A percentile compares a stretch with the other conserved stretches of the same genome.
Evolutionary conservation across 2,113 vertebrate species (phyloP).

Genomic region (Phylloscopus whistleri): DNA sequence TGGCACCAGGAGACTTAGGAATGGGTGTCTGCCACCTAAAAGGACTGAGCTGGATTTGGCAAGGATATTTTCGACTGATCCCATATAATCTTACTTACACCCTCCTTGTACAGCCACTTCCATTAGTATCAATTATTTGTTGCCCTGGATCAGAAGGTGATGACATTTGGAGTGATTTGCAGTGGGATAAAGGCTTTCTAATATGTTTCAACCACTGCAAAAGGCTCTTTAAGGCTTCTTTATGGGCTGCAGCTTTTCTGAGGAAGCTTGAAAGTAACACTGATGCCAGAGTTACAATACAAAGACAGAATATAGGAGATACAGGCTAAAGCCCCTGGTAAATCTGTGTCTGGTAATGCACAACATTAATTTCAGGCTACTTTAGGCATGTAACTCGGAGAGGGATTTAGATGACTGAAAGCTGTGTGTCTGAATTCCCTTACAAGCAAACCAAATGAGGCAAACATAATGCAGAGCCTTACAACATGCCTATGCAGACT

Average conservation of each 20-base stretch:
- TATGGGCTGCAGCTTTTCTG: background rate
- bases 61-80: background rate
- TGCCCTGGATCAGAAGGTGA: constrained; percentile 12
- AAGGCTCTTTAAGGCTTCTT: background rate
- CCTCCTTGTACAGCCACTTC: background rate
- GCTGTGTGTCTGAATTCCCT: background rate
- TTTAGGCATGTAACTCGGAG: background rate
- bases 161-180: constrained; percentile 1
- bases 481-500: background rate
- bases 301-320: background rate
- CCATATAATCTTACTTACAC: constrained; percentile 5
- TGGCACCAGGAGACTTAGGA: background rate
- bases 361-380: background rate
- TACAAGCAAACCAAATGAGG: background rate
- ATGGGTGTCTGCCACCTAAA: background rate
- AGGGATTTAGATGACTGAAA: background rate
- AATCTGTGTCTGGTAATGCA: background rate
- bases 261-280: background rate
- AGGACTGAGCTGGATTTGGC: background rate
- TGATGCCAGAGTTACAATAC: background rate
- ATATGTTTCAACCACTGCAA: background rate
- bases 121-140: constrained; percentile 27
- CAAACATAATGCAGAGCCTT: background rate
- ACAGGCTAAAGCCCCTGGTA: background rate
- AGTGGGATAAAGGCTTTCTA: background rate